These are phyloP conservation scores for Columba livia DNA, from an alignment of 2,113 vertebrate species.

Conservation along the genomic window DNA sequence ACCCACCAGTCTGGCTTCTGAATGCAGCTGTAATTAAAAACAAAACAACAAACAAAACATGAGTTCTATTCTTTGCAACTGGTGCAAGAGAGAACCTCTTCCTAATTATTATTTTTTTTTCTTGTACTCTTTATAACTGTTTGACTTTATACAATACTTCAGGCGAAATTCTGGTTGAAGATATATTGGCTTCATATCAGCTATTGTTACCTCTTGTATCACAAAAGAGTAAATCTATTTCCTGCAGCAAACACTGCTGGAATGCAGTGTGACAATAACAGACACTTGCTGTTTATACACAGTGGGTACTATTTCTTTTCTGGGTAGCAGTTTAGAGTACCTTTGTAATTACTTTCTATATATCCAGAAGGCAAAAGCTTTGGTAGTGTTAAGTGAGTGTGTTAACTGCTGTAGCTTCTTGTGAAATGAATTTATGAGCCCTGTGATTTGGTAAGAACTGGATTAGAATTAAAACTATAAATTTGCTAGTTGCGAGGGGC, in stretches of 20 bases:
- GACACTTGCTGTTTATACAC: neutral
- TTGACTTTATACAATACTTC: neutral
- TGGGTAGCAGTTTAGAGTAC: neutral
- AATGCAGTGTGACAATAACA: neutral
- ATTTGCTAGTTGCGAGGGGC: neutral
- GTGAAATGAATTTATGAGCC: neutral
- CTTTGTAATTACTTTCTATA: neutral
- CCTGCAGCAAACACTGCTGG: neutral
- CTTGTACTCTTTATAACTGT: neutral
- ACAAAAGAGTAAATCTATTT: neutral
- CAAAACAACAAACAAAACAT: neutral
- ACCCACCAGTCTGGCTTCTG: neutral
- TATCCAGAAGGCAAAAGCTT: neutral
- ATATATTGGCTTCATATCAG: neutral
- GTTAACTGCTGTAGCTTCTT: neutral
- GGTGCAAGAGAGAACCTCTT: neutral
- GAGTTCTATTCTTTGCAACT: neutral
- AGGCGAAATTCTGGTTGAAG: neutral
- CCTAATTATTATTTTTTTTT: neutral
- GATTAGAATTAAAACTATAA: neutral
- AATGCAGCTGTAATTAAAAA: neutral
- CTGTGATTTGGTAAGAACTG: neutral
- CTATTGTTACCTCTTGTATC: neutral
- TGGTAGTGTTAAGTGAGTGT: neutral
- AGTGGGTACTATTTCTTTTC: neutral